Evolutionary conservation across 2,113 vertebrate genomes (phyloP).

Genomic region (Passer montanus): DNA sequence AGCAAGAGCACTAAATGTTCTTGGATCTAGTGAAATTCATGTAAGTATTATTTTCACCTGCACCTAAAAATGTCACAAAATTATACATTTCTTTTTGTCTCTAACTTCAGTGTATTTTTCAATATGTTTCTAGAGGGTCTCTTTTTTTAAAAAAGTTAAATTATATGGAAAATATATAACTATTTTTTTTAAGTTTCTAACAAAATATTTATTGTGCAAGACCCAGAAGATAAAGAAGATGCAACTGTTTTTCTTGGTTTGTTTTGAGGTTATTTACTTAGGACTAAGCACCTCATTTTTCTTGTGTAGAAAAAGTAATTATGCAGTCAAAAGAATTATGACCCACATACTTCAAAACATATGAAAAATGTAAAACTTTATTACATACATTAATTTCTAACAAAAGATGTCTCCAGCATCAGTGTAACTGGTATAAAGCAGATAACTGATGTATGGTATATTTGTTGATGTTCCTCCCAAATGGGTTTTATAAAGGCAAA

Average conservation of each 20-base stretch:
- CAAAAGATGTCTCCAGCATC: slow-evolving; percentile 77
- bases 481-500: slow-evolving; percentile 81
- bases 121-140: not conserved
- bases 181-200: slow-evolving; percentile 60
- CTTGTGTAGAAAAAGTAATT: slow-evolving; percentile 85
- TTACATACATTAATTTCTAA: slow-evolving; percentile 85
- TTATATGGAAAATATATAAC: slow-evolving; percentile 52
- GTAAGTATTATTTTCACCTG: not conserved
- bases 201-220: slow-evolving; percentile 75
- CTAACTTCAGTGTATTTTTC: not conserved
- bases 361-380: slow-evolving; percentile 89
- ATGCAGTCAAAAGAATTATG: slow-evolving; percentile 84
- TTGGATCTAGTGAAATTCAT: not conserved
- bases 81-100: slow-evolving; percentile 1
- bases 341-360: slow-evolving; percentile 81
- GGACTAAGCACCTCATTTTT: slow-evolving; percentile 83
- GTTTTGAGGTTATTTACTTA: slow-evolving; percentile 83
- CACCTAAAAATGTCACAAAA: slow-evolving; percentile 14
- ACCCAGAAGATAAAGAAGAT: slow-evolving; percentile 75
- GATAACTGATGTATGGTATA: slow-evolving; percentile 77
- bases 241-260: slow-evolving; percentile 78
- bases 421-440: slow-evolving; percentile 73
- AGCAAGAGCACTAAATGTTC: not conserved
- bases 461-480: slow-evolving; percentile 75
- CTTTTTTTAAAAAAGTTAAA: not conserved